phyloP scores from a whole-genome alignment of 1,140 invertebrate species.

The Reticulitermes speratus region DNA sequence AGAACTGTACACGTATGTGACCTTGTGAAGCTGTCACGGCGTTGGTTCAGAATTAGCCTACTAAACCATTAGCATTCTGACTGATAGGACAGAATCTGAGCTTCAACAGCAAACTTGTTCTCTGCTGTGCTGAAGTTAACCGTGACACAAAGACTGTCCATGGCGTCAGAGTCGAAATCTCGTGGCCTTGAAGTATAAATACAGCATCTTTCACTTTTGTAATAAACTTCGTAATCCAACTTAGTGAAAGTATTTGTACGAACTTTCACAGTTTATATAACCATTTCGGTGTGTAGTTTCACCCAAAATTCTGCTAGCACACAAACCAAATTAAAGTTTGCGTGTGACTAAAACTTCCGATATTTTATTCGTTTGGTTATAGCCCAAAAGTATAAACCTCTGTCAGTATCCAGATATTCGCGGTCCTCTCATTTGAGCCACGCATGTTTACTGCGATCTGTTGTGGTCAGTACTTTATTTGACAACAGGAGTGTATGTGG shows the following conservation, averaged over 20 bases:
- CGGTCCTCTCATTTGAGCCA: background rate
- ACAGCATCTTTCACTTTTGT: no score
- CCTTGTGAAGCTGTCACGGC: no score
- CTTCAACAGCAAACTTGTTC: no score
- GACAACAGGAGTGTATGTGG: background rate
- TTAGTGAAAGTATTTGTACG: background rate
- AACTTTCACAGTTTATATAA: background rate
- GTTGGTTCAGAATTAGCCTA: no score
- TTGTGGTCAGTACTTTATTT: background rate
- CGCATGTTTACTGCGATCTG: background rate
- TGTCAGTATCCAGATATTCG: background rate
- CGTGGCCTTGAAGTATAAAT: no score
- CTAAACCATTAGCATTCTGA: no score
- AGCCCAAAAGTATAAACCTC: background rate
- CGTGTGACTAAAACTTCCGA: background rate
- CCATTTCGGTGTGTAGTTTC: background rate
- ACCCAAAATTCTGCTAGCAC: background rate
- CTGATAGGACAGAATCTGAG: no score
- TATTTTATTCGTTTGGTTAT: background rate
- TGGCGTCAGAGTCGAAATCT: no score
- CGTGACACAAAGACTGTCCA: no score
- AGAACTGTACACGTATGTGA: no score
- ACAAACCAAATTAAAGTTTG: background rate
- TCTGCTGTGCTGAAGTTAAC: no score
- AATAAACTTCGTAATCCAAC: no score